These are phyloP conservation scores for Coleophora deauratella DNA, from an alignment of 2,888 invertebrate species.

Conservation along the genomic window DNA sequence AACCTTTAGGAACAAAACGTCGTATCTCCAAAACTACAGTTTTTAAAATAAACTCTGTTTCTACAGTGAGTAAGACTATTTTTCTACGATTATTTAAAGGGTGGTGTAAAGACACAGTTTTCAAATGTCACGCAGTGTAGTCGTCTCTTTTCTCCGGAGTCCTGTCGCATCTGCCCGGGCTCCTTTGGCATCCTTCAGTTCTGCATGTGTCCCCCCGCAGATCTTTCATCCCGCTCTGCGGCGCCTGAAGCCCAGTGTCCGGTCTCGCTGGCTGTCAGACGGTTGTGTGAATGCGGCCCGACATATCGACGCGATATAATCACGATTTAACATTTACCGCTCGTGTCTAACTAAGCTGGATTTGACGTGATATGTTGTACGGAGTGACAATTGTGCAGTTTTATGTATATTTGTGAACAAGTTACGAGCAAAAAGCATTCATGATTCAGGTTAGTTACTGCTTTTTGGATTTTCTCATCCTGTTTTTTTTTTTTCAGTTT, in stretches of 20 bases:
- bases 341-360: conserved; percentile 20
- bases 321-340: conserved; percentile 41
- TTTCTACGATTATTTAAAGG: conserved; percentile 25
- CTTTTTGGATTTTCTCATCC: not conserved
- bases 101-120: conserved; percentile 71
- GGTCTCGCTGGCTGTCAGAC: conserved; percentile 58
- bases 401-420: conserved; percentile 55
- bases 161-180: conserved; percentile 69
- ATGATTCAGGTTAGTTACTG: conserved; percentile 66
- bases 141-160: conserved; percentile 73
- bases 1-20: conserved; percentile 26
- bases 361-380: conserved; percentile 67
- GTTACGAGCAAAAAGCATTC: conserved; percentile 43
- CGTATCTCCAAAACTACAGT: conserved; percentile 21
- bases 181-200: conserved; percentile 70
- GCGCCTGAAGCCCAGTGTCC: conserved; percentile 67
- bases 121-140: conserved; percentile 72
- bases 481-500: too few species aligned
- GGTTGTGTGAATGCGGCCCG: conserved; percentile 51
- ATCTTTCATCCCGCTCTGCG: conserved; percentile 69
- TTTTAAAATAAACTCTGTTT: conserved; percentile 24
- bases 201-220: conserved; percentile 60
- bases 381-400: conserved; percentile 56
- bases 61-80: conserved; percentile 7
- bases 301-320: conserved; percentile 27